Conservation (phyloP, 2,888 invertebrate species). For the Cryptocephalus moraei region DNA sequence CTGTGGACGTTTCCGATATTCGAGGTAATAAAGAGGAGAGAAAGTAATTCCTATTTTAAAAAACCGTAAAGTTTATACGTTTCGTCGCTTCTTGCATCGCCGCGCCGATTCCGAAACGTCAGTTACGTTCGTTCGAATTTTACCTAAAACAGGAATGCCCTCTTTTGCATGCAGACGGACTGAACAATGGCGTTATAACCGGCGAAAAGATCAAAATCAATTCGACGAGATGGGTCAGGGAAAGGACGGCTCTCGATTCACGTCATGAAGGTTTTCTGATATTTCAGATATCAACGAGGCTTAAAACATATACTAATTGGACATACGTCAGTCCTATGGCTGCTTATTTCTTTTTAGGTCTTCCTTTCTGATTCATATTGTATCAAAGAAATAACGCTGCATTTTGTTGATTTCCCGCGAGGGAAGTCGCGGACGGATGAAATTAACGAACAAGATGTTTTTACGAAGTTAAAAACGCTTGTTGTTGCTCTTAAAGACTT, state of each 20-base stretch:
- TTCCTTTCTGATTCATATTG: constrained; percentile 31
- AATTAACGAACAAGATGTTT: too few relatives aligned
- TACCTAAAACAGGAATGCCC: not conserved
- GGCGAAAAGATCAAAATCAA: constrained; percentile 34
- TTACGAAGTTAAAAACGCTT: too few relatives aligned
- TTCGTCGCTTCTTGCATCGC: too few relatives aligned
- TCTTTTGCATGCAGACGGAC: constrained; percentile 30
- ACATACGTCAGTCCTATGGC: constrained; percentile 35
- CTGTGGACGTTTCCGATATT: too few relatives aligned
- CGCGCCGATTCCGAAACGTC: too few relatives aligned
- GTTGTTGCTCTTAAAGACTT: too few relatives aligned
- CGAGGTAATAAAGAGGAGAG: too few relatives aligned
- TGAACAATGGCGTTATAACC: constrained; percentile 32
- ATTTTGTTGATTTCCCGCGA: constrained; percentile 20
- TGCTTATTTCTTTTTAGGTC: constrained; percentile 30
- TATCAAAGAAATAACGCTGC: constrained; percentile 23
- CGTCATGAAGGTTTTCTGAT: constrained; percentile 26
- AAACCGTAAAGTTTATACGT: too few relatives aligned
- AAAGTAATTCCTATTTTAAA: too few relatives aligned
- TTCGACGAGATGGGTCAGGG: constrained; percentile 14
- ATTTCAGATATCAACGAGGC: constrained; percentile 32
- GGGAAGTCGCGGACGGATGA: too few relatives aligned
- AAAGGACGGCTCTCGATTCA: constrained; percentile 5
- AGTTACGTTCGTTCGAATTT: too few relatives aligned
- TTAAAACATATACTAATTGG: constrained; percentile 38